Percentiles rank a stretch among this genome's conserved stretches.
Evolutionary conservation across 2,888 invertebrate species (phyloP).

Genomic region (Carpatolechia fugitivella): DNA sequence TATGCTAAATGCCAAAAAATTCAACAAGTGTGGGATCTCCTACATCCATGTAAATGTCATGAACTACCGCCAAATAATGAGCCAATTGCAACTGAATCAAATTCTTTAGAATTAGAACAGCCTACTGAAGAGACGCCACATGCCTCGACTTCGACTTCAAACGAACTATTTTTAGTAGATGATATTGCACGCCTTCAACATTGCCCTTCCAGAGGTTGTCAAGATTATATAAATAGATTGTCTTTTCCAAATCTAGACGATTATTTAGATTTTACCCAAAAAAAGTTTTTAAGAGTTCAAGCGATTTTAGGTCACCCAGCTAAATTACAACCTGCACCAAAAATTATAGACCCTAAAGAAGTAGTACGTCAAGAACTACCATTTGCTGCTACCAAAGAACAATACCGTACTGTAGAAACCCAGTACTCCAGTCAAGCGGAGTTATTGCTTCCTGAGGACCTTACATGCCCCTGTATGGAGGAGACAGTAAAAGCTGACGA

Average conservation of each 20-base stretch:
- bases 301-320: slow-evolving; percentile 38
- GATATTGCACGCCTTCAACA: slow-evolving; percentile 41
- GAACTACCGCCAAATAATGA: slow-evolving; percentile 16
- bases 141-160: slow-evolving; percentile 37
- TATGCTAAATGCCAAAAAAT: slow-evolving; percentile 66
- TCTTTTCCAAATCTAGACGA: slow-evolving; percentile 47
- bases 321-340: slow-evolving; percentile 26
- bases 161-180: slow-evolving; percentile 47
- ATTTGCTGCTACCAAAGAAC: slow-evolving; percentile 53
- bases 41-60: slow-evolving; percentile 57
- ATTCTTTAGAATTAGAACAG: not conserved
- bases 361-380: slow-evolving; percentile 44
- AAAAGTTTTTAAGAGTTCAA: slow-evolving; percentile 54
- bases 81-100: not conserved
- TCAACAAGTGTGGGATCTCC: slow-evolving; percentile 52
- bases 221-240: slow-evolving; percentile 36
- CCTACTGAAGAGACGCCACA: not conserved
- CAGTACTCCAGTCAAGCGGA: slow-evolving; percentile 66
- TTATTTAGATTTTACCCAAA: slow-evolving; percentile 60
- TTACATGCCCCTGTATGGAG: slow-evolving; percentile 45
- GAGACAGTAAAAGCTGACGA: not conserved
- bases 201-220: slow-evolving; percentile 48
- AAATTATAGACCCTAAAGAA: slow-evolving; percentile 39
- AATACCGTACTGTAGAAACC: slow-evolving; percentile 45
- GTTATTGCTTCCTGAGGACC: slow-evolving; percentile 26